phyloP scores from a whole-genome alignment of 2,888 invertebrate genomes.

The Tricholauxania praeusta region DNA sequence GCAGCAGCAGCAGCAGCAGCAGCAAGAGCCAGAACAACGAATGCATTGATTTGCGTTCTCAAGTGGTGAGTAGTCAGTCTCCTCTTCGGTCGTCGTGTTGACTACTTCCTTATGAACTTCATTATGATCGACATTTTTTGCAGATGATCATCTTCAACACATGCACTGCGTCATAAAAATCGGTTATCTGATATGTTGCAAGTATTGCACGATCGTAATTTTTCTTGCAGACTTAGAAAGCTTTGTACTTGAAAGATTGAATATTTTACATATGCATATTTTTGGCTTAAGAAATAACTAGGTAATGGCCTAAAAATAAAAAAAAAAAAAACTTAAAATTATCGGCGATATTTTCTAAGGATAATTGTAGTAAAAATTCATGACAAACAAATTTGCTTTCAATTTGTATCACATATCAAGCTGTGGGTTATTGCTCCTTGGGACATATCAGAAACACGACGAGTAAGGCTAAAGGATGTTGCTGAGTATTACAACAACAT shows the following conservation, averaged over 20 bases:
- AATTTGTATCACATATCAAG: too few relatives aligned
- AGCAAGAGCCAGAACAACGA: constrained; percentile 21
- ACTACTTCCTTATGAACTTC: constrained; percentile 17
- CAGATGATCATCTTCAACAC: neutral
- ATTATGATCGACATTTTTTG: constrained; percentile 1
- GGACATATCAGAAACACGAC: too few relatives aligned
- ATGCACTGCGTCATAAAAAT: constrained; percentile 19
- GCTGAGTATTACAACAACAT: too few relatives aligned
- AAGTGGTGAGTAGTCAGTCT: neutral
- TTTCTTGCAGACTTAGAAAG: neutral
- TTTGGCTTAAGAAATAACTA: too few relatives aligned
- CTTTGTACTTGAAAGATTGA: neutral
- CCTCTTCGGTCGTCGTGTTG: neutral
- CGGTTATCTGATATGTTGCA: constrained; percentile 20
- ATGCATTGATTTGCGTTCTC: constrained; percentile 27
- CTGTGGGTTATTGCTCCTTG: too few relatives aligned
- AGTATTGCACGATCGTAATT: constrained; percentile 31
- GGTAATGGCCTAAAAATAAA: too few relatives aligned
- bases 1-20: neutral
- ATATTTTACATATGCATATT: too few relatives aligned
- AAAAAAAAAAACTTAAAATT: too few relatives aligned
- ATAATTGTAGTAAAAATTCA: too few relatives aligned
- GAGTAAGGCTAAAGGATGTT: too few relatives aligned
- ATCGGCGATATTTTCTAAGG: too few relatives aligned
- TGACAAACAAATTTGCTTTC: too few relatives aligned